Percentiles rank a stretch among this genome's conserved stretches.
Evolutionary conservation across 2,113 vertebrate genomes (phyloP).

Genomic region (Trogon melanurus): DNA sequence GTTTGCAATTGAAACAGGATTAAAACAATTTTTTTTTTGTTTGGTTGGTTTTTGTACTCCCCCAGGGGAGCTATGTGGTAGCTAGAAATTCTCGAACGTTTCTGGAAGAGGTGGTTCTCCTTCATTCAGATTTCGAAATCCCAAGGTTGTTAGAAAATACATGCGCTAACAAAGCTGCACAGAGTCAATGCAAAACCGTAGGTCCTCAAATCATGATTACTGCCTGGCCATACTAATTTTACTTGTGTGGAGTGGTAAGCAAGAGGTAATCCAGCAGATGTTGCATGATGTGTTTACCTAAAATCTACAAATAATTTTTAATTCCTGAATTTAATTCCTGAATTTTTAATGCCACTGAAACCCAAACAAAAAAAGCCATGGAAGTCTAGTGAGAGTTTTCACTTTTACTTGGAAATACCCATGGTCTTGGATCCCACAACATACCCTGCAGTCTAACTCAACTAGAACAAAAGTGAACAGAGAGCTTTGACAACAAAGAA

Average conservation of each 20-base stretch:
- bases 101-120: not conserved
- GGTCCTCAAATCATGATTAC: not conserved
- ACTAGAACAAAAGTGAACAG: not conserved
- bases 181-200: not conserved
- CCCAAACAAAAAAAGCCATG: not conserved
- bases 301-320: not conserved
- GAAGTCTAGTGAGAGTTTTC: not conserved
- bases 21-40: not conserved
- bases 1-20: not conserved
- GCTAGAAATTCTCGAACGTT: not conserved
- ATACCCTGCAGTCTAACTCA: not conserved
- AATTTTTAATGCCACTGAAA: not conserved
- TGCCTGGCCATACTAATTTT: not conserved
- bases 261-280: not conserved
- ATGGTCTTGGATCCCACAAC: not conserved
- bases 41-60: not conserved
- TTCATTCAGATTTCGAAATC: not conserved
- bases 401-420: not conserved
- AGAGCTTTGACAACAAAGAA: not conserved
- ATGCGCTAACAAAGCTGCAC: not conserved
- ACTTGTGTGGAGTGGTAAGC: not conserved
- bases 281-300: not conserved
- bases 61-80: not conserved
- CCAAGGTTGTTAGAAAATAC: not conserved
- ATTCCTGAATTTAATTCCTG: not conserved